These are phyloP conservation scores for Theocolax elegans DNA, from an alignment of 1,140 invertebrate species.

Conservation along the genomic window DNA sequence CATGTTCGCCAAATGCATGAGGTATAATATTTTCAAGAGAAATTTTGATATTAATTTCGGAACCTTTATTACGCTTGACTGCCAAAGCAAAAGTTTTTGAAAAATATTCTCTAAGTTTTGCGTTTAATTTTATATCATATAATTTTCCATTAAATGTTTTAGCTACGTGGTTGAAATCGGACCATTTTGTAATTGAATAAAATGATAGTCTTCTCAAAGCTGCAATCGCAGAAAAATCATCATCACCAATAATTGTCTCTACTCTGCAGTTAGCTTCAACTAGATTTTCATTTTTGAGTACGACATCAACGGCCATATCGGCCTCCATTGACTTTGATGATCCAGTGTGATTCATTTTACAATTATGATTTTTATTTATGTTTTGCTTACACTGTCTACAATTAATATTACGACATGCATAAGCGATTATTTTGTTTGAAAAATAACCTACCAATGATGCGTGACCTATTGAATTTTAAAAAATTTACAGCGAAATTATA, in stretches of 20 bases:
- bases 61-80: too few species aligned
- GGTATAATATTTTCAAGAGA: too few species aligned
- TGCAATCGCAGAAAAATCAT: conserved; percentile 30
- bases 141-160: conserved; percentile 28
- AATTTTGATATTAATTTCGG: too few species aligned
- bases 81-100: too few species aligned
- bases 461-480: too few species aligned
- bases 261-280: conserved; percentile 15
- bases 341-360: conserved; percentile 25
- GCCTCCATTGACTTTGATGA: conserved; percentile 25
- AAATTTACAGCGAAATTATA: too few species aligned
- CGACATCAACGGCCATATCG: conserved; percentile 22
- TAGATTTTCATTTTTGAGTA: conserved; percentile 24
- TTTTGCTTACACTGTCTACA: conserved; percentile 16
- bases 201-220: conserved; percentile 25
- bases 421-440: conserved; percentile 17
- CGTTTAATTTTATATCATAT: conserved; percentile 10
- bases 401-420: conserved; percentile 14
- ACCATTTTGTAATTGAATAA: conserved; percentile 21
- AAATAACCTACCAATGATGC: too few species aligned
- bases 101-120: too few species aligned
- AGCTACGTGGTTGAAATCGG: conserved; percentile 20
- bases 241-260: conserved; percentile 19
- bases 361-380: conserved; percentile 2
- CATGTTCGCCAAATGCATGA: too few species aligned